Base-by-base conservation (phyloP, 1,140 invertebrate species). In the Hypothenemus hampei region DNA sequence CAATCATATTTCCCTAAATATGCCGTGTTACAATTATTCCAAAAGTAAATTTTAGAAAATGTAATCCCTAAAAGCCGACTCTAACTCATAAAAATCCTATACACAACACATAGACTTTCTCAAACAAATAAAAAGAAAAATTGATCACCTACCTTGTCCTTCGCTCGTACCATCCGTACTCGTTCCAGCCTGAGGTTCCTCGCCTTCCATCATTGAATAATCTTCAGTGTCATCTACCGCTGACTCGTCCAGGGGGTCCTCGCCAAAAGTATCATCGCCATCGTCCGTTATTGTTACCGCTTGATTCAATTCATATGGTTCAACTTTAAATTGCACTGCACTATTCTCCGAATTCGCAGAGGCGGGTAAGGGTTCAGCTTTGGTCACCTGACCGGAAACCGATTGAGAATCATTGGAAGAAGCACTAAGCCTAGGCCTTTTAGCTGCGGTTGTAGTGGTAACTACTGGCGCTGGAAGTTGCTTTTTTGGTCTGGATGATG, bases 101-200 rank as follows among this genome's bases (percentile, higher is more conserved):
- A 51, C 43, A 57, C 7, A 37, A 36, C 7, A 22, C 55, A 51
- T n/a, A 57, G 26, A 48, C 26, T 45, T 44, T n/a, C n/a, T 22
- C 37, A 57, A 21, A 15, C 21, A 4, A 57, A 53, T 31, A 53
- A 50, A 49, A 58, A 57, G 46, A 58, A 35, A n/a, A n/a, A n/a
- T n/a, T n/a, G n/a, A n/a, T n/a, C 61, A 66, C 67, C 61, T 67
- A 69, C 67, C 67, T 69, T 69, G 67, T 58, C 62, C 60, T 64
- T 67, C 65, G n/a, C 64, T 65, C 20, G 61, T 49, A 16, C 57
- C 61, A 20, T 68, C 66, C 19, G 59, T 59, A 47, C 65, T 66
- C 7, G 67, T 67, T 18, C 66, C 63, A 13, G 66, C 63, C 26
- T 69, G 61, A 11, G 67, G 66, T 61, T 69, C 67, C 36, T 67